phyloP scores from a whole-genome alignment of 2,797 vertebrate genomes.

The Manis javanica region DNA sequence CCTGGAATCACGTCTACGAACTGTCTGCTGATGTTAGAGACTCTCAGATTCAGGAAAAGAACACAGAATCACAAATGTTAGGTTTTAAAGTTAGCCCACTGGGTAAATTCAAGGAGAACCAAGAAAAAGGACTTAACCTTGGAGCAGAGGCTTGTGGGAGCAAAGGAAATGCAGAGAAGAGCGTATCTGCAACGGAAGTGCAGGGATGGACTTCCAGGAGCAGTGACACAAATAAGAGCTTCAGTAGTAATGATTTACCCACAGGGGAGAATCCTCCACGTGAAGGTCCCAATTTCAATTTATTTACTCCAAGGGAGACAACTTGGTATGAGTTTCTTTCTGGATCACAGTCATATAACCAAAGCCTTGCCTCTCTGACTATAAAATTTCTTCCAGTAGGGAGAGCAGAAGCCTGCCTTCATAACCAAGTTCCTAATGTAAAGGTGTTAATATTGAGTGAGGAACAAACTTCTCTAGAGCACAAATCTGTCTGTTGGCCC shows the following conservation, averaged over 20 bases:
- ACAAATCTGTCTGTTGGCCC: accelerated
- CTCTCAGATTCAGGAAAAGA: background rate
- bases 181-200: accelerated
- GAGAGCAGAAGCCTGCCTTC: background rate
- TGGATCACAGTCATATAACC: background rate
- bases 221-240: accelerated
- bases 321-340: accelerated
- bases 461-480: background rate
- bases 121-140: accelerated
- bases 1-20: background rate
- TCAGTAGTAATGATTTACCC: accelerated
- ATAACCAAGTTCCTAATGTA: background rate
- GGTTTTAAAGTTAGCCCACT: background rate
- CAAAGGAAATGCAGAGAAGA: background rate
- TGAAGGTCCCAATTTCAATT: too few relatives aligned
- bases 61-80: background rate
- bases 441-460: background rate
- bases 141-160: accelerated
- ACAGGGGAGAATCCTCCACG: background rate
- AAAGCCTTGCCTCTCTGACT: background rate
- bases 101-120: background rate
- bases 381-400: background rate
- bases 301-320: background rate
- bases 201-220: accelerated
- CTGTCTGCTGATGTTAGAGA: background rate